phyloP scores from a whole-genome alignment of 2,113 vertebrate species.

The Lophius piscatorius region DNA sequence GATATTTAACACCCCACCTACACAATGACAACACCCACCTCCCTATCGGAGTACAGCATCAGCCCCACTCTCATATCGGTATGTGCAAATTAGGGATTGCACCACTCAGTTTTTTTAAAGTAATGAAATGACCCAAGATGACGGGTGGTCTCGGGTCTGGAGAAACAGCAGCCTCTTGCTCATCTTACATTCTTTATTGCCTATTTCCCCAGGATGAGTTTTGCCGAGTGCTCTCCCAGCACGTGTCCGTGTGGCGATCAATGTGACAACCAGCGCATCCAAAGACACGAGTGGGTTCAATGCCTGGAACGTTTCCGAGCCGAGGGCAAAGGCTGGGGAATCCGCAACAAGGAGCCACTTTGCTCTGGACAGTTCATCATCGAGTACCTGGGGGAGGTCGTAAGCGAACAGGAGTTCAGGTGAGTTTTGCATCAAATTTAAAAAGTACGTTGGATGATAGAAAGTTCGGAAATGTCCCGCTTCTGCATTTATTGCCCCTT shows the following conservation, averaged over 20 bases:
- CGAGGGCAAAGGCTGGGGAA: constrained; percentile 98
- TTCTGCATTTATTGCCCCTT: not conserved
- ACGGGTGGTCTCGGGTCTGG: not conserved
- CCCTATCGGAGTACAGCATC: no score
- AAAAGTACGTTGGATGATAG: not conserved
- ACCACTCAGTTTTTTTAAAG: not conserved
- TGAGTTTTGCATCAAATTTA: constrained; percentile 33
- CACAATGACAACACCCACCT: no score
- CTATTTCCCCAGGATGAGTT: constrained; percentile 89
- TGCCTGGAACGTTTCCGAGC: constrained; percentile 96
- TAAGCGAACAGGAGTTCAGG: constrained; percentile 98
- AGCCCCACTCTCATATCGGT: no score
- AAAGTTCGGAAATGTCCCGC: not conserved
- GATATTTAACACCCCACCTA: no score
- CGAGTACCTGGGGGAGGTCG: constrained; percentile 97
- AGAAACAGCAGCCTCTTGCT: not conserved
- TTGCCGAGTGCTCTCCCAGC: constrained; percentile 94
- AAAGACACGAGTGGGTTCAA: constrained; percentile 97
- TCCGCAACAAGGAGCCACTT: constrained; percentile 94
- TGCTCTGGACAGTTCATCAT: constrained; percentile 97
- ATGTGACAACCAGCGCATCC: constrained; percentile 96
- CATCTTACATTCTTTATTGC: not conserved
- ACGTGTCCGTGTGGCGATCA: constrained; percentile 91
- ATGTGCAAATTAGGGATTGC: no score
- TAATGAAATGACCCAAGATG: not conserved